Percentiles rank a stretch among this genome's conserved stretches.
Evolutionary conservation across 1,140 invertebrate species (phyloP).

Genomic region (Micrasema longulum): DNA sequence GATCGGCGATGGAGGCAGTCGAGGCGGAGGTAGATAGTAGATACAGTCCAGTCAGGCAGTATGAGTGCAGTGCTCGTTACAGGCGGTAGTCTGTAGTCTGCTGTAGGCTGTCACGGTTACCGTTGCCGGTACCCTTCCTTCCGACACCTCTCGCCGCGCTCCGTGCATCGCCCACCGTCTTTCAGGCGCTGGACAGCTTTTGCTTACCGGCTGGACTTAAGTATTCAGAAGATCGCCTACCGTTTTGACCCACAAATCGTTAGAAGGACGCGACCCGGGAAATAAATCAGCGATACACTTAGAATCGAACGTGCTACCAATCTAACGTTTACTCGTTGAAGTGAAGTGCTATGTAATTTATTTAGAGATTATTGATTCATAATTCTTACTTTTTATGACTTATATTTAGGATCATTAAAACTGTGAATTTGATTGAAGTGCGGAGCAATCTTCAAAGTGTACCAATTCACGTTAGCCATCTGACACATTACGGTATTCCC

Average conservation of each 20-base stretch:
- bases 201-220: not conserved
- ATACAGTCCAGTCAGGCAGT: too few species aligned
- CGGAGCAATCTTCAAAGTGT: not conserved
- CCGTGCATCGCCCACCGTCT: too few species aligned
- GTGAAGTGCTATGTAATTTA: not conserved
- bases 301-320: not conserved
- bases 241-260: not conserved
- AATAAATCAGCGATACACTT: conserved; percentile 23
- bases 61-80: conserved; percentile 10
- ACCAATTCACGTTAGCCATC: not conserved
- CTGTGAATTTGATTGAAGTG: conserved; percentile 12
- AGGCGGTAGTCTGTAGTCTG: conserved; percentile 3
- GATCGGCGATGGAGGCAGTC: conserved; percentile 2
- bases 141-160: not conserved
- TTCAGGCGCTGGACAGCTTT: not conserved
- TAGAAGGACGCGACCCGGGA: conserved; percentile 14
- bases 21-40: not conserved
- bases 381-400: not conserved
- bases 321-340: not conserved
- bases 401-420: conserved; percentile 1
- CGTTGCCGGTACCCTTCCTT: not conserved
- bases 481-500: conserved; percentile 9
- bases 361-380: not conserved
- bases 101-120: not conserved
- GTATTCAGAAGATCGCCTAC: conserved; percentile 17